phyloP scores from a whole-genome alignment of 2,888 invertebrate genomes.

The Timandra comae region DNA sequence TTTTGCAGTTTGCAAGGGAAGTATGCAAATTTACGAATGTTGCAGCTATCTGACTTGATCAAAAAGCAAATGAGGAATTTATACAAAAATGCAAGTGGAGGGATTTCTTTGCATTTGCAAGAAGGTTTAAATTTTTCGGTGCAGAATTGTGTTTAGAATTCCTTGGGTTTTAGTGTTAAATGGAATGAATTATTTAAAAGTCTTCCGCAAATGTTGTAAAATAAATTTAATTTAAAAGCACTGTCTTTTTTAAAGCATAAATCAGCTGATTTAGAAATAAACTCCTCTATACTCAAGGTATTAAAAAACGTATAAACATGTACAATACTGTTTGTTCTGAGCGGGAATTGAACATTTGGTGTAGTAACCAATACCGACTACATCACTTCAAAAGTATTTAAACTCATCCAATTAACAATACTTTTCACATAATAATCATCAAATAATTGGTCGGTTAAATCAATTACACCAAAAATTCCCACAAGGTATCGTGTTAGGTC shows the following conservation, averaged over 20 bases:
- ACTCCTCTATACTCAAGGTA: too few species aligned
- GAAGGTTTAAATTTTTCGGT: constrained; percentile 30
- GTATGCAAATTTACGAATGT: constrained; percentile 55
- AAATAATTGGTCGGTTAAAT: too few species aligned
- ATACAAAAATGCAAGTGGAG: constrained; percentile 57
- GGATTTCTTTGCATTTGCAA: constrained; percentile 35
- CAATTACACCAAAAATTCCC: background rate
- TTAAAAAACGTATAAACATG: too few species aligned
- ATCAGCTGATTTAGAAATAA: too few species aligned
- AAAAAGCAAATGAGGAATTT: constrained; percentile 63
- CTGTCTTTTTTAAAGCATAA: too few species aligned
- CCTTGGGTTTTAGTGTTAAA: constrained; percentile 15
- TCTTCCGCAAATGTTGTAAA: too few species aligned
- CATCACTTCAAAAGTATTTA: too few species aligned
- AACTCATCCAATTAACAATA: too few species aligned
- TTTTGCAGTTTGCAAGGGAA: constrained; percentile 37
- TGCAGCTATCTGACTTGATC: constrained; percentile 55
- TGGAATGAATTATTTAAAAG: constrained; percentile 7
- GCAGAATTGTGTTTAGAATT: constrained; percentile 24
- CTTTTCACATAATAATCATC: background rate
- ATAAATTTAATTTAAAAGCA: too few species aligned
- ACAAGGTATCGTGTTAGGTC: constrained; percentile 1
- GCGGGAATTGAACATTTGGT: too few species aligned
- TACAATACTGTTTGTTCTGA: too few species aligned
- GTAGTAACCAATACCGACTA: too few species aligned